phyloP scores from a whole-genome alignment of 2,113 vertebrate genomes.

The Myotis brandtii region DNA sequence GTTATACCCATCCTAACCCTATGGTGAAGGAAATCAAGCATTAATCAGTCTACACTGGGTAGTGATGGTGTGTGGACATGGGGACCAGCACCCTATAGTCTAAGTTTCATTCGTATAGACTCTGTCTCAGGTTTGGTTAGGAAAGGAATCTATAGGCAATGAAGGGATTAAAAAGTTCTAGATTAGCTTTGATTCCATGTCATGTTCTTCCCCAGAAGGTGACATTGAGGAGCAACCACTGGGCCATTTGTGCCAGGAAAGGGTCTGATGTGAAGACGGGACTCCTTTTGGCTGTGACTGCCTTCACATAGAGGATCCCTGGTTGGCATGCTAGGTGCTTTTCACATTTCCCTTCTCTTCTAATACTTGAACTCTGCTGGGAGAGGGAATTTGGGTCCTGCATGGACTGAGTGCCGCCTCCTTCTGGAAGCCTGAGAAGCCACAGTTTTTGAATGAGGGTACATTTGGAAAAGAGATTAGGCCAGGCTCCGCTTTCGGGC shows the following conservation, averaged over 20 bases:
- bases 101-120: neutral
- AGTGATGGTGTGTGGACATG: neutral
- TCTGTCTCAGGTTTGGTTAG: neutral
- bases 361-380: neutral
- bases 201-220: neutral
- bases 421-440: neutral
- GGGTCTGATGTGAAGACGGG: neutral
- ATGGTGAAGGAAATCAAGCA: neutral
- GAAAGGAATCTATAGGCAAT: neutral
- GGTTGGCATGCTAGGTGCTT: neutral
- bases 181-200: neutral
- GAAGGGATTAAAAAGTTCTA: neutral
- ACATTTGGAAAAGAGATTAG: neutral
- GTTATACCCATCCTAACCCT: neutral
- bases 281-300: neutral
- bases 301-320: neutral
- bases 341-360: neutral
- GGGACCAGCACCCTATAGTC: neutral
- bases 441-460: neutral
- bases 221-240: neutral
- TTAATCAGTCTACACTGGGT: neutral
- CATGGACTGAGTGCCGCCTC: fast-evolving
- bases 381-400: neutral
- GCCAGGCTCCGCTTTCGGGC: neutral
- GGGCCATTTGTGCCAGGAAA: neutral